These are phyloP conservation scores for Regulus satrapa DNA, from an alignment of 2,113 vertebrate species.

Conservation along the genomic window DNA sequence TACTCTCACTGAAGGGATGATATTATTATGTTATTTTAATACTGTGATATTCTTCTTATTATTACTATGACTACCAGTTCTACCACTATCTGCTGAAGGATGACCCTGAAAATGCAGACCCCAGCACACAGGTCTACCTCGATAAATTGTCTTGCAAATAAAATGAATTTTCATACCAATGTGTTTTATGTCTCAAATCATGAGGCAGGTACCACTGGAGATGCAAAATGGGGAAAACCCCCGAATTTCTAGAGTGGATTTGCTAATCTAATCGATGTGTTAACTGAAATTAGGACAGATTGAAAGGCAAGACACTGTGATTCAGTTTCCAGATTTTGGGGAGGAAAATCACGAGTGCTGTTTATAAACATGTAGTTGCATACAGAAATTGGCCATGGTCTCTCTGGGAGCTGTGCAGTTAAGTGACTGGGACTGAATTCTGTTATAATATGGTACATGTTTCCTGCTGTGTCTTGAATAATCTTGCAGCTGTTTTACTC, in stretches of 20 bases:
- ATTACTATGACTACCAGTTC: background rate
- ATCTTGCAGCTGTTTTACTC: constrained; percentile 19
- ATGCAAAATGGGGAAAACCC: background rate
- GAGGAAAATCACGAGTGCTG: background rate
- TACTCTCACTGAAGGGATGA: rapidly evolving
- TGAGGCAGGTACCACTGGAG: background rate
- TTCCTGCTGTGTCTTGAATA: background rate
- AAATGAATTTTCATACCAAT: background rate
- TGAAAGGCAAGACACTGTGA: background rate
- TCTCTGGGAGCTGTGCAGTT: background rate
- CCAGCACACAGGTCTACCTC: background rate
- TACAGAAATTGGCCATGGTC: background rate
- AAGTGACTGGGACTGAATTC: background rate
- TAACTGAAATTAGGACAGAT: background rate
- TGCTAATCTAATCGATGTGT: background rate
- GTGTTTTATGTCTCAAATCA: background rate
- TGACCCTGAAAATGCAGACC: background rate
- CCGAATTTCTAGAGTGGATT: background rate
- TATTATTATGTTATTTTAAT: background rate
- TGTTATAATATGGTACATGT: background rate
- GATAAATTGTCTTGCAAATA: background rate
- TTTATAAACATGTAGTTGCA: background rate
- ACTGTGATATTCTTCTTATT: background rate
- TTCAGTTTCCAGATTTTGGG: background rate
- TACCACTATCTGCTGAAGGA: background rate